Evolutionary conservation across 2,113 vertebrate genomes (phyloP), one percentile per base, ranked within the genome.

Genomic region (Trematomus loennbergii): DNA sequence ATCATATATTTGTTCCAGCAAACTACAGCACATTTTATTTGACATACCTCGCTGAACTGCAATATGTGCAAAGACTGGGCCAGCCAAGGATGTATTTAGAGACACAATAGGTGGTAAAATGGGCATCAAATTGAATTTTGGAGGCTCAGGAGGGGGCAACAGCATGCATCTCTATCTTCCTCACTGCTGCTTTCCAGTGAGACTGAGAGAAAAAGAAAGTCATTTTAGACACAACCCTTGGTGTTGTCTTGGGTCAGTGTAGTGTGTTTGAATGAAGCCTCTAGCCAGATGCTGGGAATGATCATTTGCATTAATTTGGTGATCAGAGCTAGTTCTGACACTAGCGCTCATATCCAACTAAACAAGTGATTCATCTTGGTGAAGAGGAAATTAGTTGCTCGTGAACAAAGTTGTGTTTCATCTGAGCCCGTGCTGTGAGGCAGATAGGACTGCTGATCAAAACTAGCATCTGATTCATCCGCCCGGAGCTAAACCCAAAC

Each of bases 221-320:
- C 29, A 81, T 81, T 85, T 85, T 61, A 84, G 79, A 78, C 72
- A 63, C 78, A 78, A 62, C 69, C 55, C 67, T 40, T 15, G 1
- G 5, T 13, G 70, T 76, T 60, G 69, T 67, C 50, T 76, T 12
- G 60, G 82, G 63, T 83, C 80, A 78, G 54, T 6, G 57, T 40
- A 17, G 16, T 18, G 74, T 53, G 78, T 80, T 82, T 63, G 63
- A 77, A 87, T 79, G 3, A 81, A 74, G 29, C 61, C 60, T 71
- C 25, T 2, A 70, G 48, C 13, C 74, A 49, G 54, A 82, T 1
- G 45, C 59, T 4, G 22, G 59, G 75, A 85, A 81, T 46, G 9
- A 58, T 48, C 3, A 62, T 85, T 57, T 33, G 33, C 11, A 36
- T 75, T 65, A 73, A 70, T 73, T 50, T 78, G 50, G 66, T 40